phyloP scores from a whole-genome alignment of 2,113 vertebrate species.

The Pipra filicauda region DNA sequence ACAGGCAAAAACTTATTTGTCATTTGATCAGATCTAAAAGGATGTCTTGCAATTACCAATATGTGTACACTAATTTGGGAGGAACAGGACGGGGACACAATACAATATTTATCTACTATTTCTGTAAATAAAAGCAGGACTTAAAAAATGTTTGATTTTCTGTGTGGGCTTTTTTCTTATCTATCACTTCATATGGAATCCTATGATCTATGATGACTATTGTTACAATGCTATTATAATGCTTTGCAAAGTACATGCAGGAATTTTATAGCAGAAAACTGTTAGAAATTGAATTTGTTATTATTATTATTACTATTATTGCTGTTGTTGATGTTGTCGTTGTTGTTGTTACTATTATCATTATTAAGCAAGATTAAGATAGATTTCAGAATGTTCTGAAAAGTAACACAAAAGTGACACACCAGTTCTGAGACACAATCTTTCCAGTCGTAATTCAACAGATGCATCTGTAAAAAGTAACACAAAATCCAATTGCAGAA shows the following conservation, averaged over 20 bases:
- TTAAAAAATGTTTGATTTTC: neutral
- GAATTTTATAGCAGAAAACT: neutral
- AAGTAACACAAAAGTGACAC: neutral
- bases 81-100: neutral
- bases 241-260: neutral
- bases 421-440: neutral
- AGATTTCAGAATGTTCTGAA: neutral
- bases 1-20: neutral
- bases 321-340: no score
- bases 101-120: neutral
- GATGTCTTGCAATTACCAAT: neutral
- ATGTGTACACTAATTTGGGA: accelerated
- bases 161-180: neutral
- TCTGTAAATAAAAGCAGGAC: neutral
- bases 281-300: neutral
- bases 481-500: neutral
- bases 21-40: neutral
- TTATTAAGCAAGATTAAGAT: neutral
- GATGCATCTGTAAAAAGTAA: neutral
- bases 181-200: neutral
- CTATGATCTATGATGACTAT: neutral
- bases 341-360: neutral
- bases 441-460: neutral
- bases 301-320: neutral
- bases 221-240: neutral